A percentile compares a stretch with the other conserved stretches of the same genome.
phyloP scores from a whole-genome alignment of 2,797 vertebrate genomes.

The Anguilla obscura region DNA sequence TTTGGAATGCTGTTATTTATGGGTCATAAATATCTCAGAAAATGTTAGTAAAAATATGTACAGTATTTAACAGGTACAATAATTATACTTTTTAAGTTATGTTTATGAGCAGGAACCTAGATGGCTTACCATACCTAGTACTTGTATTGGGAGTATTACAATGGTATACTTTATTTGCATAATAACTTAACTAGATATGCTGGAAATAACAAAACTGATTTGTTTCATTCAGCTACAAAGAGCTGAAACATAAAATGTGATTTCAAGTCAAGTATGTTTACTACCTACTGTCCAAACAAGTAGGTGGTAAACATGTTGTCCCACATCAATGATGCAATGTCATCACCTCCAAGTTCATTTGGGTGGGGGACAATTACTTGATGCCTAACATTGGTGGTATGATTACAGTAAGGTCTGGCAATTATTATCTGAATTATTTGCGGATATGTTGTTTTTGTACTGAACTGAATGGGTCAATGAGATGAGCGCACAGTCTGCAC shows the following conservation, averaged over 20 bases:
- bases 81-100: neutral
- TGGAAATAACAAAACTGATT: neutral
- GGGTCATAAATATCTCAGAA: neutral
- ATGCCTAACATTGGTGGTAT: too few relatives aligned
- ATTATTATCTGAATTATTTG: too few relatives aligned
- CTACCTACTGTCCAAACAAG: too few relatives aligned
- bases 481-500: too few relatives aligned
- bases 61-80: neutral
- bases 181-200: neutral
- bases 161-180: neutral
- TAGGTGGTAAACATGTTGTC: too few relatives aligned
- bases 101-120: neutral
- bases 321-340: too few relatives aligned
- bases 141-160: neutral
- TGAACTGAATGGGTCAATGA: too few relatives aligned
- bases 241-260: neutral
- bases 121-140: neutral
- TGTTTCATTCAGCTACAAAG: neutral
- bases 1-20: neutral
- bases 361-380: too few relatives aligned
- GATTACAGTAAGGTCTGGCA: too few relatives aligned
- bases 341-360: too few relatives aligned
- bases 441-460: too few relatives aligned
- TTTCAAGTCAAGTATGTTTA: neutral
- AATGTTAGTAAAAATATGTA: neutral